Evolutionary conservation across 2,888 invertebrate species (phyloP).

Genomic region (Quadriops clusia): DNA sequence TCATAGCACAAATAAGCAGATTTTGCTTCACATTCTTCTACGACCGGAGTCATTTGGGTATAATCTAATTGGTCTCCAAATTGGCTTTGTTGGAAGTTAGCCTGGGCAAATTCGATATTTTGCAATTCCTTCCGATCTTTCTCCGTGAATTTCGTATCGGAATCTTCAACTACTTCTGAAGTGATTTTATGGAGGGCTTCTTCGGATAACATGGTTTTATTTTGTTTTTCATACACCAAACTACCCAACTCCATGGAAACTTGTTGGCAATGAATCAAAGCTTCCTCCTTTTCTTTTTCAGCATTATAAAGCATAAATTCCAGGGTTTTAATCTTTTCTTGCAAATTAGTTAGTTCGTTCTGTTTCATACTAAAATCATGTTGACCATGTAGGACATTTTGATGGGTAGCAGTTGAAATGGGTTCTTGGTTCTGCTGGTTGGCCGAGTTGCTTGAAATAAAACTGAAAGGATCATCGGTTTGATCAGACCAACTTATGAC

Average conservation of each 20-base stretch:
- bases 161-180: background rate
- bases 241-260: constrained; percentile 31
- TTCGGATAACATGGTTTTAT: constrained; percentile 14
- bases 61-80: constrained; percentile 11
- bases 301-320: constrained; percentile 34
- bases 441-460: background rate
- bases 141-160: constrained; percentile 9
- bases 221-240: constrained; percentile 25
- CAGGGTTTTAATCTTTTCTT: constrained; percentile 32
- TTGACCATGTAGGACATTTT: too few relatives aligned
- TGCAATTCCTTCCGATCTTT: constrained; percentile 14
- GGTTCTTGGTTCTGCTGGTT: background rate
- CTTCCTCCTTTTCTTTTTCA: constrained; percentile 33
- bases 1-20: constrained; percentile 29
- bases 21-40: constrained; percentile 21
- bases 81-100: constrained; percentile 14
- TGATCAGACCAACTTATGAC: constrained; percentile 1
- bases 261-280: constrained; percentile 29
- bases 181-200: constrained; percentile 2
- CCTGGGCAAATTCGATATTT: constrained; percentile 16
- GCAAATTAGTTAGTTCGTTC: constrained; percentile 18
- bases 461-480: constrained; percentile 2
- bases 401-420: too few relatives aligned
- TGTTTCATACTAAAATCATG: background rate
- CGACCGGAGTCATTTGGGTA: constrained; percentile 14